These are phyloP conservation scores for Stenolophus ochropezus DNA, from an alignment of 2,888 invertebrate genomes.

Conservation along the genomic window DNA sequence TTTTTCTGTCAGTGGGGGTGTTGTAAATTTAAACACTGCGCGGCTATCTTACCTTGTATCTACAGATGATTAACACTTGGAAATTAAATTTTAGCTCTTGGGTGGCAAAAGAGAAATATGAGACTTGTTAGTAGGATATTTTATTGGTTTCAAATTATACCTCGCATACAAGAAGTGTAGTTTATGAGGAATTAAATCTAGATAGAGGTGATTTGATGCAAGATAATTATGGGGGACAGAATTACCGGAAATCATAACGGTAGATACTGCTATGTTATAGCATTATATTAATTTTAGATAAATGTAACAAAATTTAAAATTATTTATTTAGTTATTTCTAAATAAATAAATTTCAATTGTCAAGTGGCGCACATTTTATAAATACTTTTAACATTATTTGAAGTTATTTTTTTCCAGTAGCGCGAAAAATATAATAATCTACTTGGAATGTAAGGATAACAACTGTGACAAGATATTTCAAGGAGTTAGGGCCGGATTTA, in stretches of 20 bases:
- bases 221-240: conserved; percentile 12
- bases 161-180: background rate
- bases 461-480: no score
- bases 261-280: background rate
- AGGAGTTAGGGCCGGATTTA: no score
- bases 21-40: conserved; percentile 40
- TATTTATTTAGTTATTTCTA: no score
- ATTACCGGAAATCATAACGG: background rate
- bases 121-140: conserved; percentile 34
- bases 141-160: conserved; percentile 43
- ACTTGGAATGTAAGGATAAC: no score
- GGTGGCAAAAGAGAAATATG: conserved; percentile 45
- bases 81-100: conserved; percentile 47
- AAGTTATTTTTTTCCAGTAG: no score
- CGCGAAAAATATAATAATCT: no score
- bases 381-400: no score
- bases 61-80: conserved; percentile 49
- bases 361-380: no score
- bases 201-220: conserved; percentile 8
- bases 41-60: conserved; percentile 36
- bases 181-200: conserved; percentile 35
- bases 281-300: no score
- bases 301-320: no score
- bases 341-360: no score
- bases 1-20: conserved; percentile 44